phyloP scores from a whole-genome alignment of 2,797 vertebrate species.

The Psittacula echo region DNA sequence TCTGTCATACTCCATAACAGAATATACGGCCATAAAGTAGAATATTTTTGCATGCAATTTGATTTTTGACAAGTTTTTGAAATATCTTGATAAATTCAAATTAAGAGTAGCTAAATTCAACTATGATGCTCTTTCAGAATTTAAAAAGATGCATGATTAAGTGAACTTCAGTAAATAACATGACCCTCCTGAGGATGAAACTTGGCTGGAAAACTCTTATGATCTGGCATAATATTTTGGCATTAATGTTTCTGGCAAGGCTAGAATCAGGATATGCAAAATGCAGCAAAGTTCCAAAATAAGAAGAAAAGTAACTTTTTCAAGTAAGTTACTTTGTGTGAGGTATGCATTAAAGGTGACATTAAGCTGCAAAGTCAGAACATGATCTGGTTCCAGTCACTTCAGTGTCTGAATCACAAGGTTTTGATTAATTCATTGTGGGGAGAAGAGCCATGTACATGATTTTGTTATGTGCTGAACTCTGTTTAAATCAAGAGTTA shows the following conservation, averaged over 20 bases:
- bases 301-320: neutral
- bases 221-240: neutral
- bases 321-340: neutral
- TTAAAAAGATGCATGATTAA: neutral
- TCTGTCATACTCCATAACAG: neutral
- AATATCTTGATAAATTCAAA: neutral
- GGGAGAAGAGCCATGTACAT: neutral
- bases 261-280: neutral
- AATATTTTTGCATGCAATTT: neutral
- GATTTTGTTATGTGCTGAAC: neutral
- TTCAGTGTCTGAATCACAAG: neutral
- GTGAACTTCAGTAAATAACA: slow-evolving; percentile 5
- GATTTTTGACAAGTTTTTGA: neutral
- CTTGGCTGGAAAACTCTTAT: slow-evolving; percentile 3
- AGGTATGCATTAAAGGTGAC: neutral
- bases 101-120: neutral
- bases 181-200: neutral
- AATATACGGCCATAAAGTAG: neutral
- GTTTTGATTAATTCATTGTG: neutral
- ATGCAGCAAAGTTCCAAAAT: neutral
- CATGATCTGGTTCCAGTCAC: neutral
- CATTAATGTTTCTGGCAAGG: neutral
- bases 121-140: neutral
- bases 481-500: neutral
- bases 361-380: neutral